Percentiles rank a stretch among this genome's conserved stretches.
Conservation (phyloP, 2,888 invertebrate species). For the Creontiades dilutus region DNA sequence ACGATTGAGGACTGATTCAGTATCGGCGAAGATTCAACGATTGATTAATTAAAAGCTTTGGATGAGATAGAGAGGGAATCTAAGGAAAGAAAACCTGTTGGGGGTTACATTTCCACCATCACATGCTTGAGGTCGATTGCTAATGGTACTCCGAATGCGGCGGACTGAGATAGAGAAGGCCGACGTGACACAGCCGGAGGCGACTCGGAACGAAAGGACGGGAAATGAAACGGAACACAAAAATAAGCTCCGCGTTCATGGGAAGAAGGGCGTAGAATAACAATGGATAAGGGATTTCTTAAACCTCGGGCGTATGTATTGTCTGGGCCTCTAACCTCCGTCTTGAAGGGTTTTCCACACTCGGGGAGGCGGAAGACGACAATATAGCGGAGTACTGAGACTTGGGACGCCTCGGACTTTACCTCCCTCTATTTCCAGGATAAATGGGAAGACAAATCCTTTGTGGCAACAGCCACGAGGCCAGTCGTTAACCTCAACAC, state of each 20-base stretch:
- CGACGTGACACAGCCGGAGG: neutral
- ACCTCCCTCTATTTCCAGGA: no score
- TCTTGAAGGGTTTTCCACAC: neutral
- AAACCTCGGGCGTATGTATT: neutral
- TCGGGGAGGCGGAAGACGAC: neutral
- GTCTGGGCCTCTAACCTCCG: neutral
- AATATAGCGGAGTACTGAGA: neutral
- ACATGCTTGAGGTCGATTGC: neutral
- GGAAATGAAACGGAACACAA: constrained; percentile 1
- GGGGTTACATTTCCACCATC: no score
- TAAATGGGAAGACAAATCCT: no score
- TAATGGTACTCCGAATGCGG: neutral
- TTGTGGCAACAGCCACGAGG: no score
- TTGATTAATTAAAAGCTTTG: no score
- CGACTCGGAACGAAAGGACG: neutral
- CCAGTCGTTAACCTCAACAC: no score
- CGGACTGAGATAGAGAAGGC: neutral
- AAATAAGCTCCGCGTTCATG: neutral
- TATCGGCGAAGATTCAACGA: no score
- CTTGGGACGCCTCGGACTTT: no score
- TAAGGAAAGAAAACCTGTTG: no score
- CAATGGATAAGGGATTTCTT: constrained; percentile 9
- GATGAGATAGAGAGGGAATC: no score
- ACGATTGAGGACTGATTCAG: no score
- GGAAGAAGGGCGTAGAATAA: neutral